Conservation (phyloP, 2,797 vertebrate genomes). For the Galago senegalensis region DNA sequence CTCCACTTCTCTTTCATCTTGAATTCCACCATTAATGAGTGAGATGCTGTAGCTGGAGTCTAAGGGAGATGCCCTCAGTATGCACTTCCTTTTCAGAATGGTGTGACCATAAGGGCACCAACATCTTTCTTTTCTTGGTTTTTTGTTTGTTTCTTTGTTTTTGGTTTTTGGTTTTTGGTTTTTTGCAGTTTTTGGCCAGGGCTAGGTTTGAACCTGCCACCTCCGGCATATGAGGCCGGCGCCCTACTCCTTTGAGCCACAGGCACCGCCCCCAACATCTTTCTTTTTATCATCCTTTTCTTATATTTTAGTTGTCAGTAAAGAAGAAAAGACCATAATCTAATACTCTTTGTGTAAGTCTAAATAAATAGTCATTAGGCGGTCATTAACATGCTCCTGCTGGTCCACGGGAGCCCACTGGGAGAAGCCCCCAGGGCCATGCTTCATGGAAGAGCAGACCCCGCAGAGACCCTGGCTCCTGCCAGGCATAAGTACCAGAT, state of each 20-base stretch:
- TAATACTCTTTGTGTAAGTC: background rate
- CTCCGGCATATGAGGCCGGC: too few relatives aligned
- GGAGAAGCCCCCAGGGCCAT: background rate
- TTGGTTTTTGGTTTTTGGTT: too few relatives aligned
- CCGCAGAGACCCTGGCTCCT: background rate
- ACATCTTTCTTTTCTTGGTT: background rate
- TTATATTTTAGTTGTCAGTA: background rate
- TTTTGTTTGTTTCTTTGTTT: too few relatives aligned
- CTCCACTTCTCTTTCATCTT: too few relatives aligned
- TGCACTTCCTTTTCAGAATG: background rate
- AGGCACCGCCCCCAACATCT: too few relatives aligned
- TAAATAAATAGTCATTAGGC: background rate
- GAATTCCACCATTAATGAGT: background rate
- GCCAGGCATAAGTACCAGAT: background rate
- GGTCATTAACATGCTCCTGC: too few relatives aligned
- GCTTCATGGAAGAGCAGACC: background rate
- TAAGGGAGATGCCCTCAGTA: background rate
- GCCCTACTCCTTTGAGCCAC: too few relatives aligned
- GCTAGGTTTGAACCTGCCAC: too few relatives aligned
- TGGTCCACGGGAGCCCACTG: background rate
- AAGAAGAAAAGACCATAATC: background rate
- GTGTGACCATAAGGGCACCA: rapidly evolving
- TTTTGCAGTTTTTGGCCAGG: too few relatives aligned
- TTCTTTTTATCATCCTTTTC: background rate
- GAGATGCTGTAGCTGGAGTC: background rate